Conservation (phyloP, 1,140 invertebrate species). For the Popillia japonica region DNA sequence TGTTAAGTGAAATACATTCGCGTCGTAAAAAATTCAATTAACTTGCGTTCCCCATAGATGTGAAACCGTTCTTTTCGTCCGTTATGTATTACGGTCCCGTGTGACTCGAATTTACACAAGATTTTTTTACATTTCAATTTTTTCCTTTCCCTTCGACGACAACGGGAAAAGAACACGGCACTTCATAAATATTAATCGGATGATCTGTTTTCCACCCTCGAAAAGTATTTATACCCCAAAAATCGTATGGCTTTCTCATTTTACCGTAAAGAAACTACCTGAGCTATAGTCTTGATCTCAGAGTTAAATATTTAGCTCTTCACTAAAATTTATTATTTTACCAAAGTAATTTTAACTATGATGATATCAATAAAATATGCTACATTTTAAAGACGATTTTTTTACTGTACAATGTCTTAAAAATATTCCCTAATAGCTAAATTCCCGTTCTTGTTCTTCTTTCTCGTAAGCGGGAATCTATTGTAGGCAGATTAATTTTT, state of each 20-base stretch:
- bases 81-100: constrained; percentile 29
- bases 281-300: too few relatives aligned
- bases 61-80: background rate
- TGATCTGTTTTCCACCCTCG: constrained; percentile 7
- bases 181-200: constrained; percentile 25
- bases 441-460: too few relatives aligned
- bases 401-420: too few relatives aligned
- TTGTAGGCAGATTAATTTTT: too few relatives aligned
- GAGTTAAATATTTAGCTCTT: too few relatives aligned
- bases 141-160: constrained; percentile 24
- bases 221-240: background rate
- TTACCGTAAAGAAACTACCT: background rate
- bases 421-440: too few relatives aligned
- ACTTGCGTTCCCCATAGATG: constrained; percentile 23
- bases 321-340: too few relatives aligned
- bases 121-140: constrained; percentile 31
- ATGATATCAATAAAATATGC: too few relatives aligned
- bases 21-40: constrained; percentile 32
- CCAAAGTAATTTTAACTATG: too few relatives aligned
- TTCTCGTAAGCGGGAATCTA: too few relatives aligned
- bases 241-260: background rate
- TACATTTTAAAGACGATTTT: too few relatives aligned
- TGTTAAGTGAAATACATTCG: constrained; percentile 29
- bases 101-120: constrained; percentile 25
- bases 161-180: constrained; percentile 1